Base-by-base conservation (phyloP, 2,888 invertebrate species). In the Hypselothyrea guttata region DNA sequence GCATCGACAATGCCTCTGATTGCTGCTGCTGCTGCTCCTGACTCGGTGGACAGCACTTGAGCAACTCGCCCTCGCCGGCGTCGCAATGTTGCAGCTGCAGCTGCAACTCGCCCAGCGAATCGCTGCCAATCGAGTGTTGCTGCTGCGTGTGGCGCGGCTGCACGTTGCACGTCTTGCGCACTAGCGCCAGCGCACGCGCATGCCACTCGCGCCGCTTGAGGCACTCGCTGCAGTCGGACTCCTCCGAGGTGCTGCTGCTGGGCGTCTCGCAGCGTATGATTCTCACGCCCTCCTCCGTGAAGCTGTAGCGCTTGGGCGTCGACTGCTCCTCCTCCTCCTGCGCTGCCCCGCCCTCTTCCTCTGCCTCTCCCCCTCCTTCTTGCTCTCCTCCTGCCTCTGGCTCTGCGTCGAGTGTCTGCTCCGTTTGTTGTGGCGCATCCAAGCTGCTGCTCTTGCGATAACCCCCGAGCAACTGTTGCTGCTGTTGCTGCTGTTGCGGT, bases 381-480 rank as follows among this genome's bases (percentile, higher is more conserved):
- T n/a, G n/a, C n/a, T n/a, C n/a, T n/a, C n/a, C n/a, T n/a, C n/a
- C n/a, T n/a, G n/a, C n/a, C 12, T 53, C 44, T 9, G 9, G 31
- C 22, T 56, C 27, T 7, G 38, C 48, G n/a, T 30, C 48, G 16
- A 27, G 35, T 7, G 15, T 40, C 42, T 48, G 55, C 53, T 62
- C 53, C 27, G 55, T 48, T 41, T 58, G 56, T 9, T 81, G 78
- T 35, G 93, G 94, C 86, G 93, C 93, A 91, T 95, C 95, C 78
- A 95, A 91, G 81, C 94, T 95, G 11, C 93, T 93, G 66, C 94
- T 94, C 84, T 95, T 94, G 47, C 94, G 92, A 86, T 94, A 94
- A 30, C 92, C 90, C 46, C 87, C 79, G 18, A 60, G 57, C 34
- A 91, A 89, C 47, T 84, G 62, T 13, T 75, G 53, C n/a, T 83